Base-by-base conservation (phyloP, 1,140 invertebrate species). In the Scaptodrosophila lebanonensis region DNA sequence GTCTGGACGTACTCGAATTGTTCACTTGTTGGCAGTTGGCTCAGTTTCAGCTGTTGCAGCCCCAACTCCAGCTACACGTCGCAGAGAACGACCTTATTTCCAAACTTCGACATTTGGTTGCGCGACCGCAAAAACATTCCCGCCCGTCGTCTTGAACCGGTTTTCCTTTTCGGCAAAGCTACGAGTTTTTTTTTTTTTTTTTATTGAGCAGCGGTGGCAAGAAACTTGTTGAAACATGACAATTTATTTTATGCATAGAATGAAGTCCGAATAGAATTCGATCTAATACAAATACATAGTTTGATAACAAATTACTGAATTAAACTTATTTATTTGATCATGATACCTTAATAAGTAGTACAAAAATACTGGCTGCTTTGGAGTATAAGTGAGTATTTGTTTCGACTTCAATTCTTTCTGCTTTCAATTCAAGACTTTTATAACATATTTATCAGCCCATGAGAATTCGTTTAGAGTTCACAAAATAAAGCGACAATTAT, bases 51-150 rank as follows among this genome's bases (percentile, higher is more conserved):
- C 43, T 45, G 50, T 42, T 47, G 56, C 47, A 45, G 27, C 69
- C 13, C 27, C 52, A 16, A 30, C 30, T 35, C 13, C 47, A 20
- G 29, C 11, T 42, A 30, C 32, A 15, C 29, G n/a, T n/a, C n/a
- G n/a, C n/a, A n/a, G n/a, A n/a, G n/a, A n/a, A n/a, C 61, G 53
- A 54, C 69, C 54, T 71, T 66, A 72, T 79, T 72, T 67, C 40
- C 64, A 48, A 50, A 58, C 59, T 70, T 66, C 66, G 66, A 76
- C 71, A 76, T 76, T 76, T 70, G 66, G 51, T 64, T 35, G 33
- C 42, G 40, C 13, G 25, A 18, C 39, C 33, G 35, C 47, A 35
- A 43, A 52, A 48, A 54, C 17, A 22, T 27, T 12, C 25, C 9
- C 18, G 4, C 9, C 30, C 11, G 8, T 6, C 9, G 11, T 20